Base-by-base conservation (phyloP, 1,140 invertebrate species). In the Hycleus cichorii region DNA sequence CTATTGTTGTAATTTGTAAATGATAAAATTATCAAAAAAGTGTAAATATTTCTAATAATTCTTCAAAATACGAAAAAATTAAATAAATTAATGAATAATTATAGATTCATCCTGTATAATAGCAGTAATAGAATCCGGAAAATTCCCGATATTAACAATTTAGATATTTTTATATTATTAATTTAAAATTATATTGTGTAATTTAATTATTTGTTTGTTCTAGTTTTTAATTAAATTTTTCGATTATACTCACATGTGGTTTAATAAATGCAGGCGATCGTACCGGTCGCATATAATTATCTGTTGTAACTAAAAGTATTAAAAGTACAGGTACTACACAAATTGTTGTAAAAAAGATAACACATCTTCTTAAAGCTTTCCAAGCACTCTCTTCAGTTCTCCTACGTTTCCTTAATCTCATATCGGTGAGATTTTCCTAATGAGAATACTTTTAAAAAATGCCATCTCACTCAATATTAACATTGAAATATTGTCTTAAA, bases 311-410 rank as follows among this genome's bases (percentile, higher is more conserved):
- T 57, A 74, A 55, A 40, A 74, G 58, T n/a, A 74, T 69, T 50
- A 74, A 53, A 9, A 73, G 54, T 39, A 74, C 70, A 2, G 72
- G 71, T 26, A 74, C 65, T 18, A 74, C 62, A 59, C 72, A 74
- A 12, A 74, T 67, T n/a, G 71, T 69, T 45, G 68, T 72, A 57
- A 73, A 72, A 63, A 71, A 73, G 25, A 73, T 59, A 49, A 74
- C 68, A 57, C 72, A 74, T 66, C 72, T 63, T 60, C 69, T 57
- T n/a, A 71, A 56, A 18, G 68, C 68, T 56, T 66, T 71, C 71
- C 70, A 73, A 44, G 69, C 63, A 55, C 54, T 64, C 25, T 39
- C 50, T 25, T 60, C 59, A 48, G 50, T 51, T 42, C 64, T 60
- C 54, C 60, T 67, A 44, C 65, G 59, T 58, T 63, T 66, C 54